A percentile compares a stretch with the other conserved stretches of the same genome.
Conservation (phyloP, 2,797 vertebrate species). For the Morus bassanus region DNA sequence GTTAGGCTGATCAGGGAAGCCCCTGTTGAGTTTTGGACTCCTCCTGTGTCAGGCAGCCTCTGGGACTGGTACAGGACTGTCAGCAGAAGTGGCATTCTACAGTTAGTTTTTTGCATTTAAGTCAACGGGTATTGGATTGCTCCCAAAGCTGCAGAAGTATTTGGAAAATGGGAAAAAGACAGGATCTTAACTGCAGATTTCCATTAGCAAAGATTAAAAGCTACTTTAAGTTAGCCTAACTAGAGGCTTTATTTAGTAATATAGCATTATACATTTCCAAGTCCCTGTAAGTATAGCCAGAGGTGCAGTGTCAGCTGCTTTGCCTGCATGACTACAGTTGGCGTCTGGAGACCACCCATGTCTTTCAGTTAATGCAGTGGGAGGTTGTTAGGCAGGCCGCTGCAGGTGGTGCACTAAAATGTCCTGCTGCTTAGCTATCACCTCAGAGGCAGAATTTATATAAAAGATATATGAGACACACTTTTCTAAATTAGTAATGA, state of each 20-base stretch:
- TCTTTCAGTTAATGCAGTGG: neutral
- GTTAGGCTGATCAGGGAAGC: neutral
- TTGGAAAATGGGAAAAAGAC: neutral
- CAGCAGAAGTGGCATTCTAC: neutral
- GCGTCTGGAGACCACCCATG: neutral
- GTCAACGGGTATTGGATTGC: neutral
- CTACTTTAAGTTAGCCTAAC: neutral
- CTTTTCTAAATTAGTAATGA: neutral
- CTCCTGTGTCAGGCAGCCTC: neutral
- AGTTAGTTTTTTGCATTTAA: neutral
- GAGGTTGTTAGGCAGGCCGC: neutral
- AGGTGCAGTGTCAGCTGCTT: neutral
- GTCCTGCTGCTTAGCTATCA: neutral
- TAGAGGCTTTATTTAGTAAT: slow-evolving; percentile 2
- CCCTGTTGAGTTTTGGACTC: neutral
- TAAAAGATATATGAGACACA: neutral
- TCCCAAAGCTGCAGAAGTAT: neutral
- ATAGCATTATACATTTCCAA: slow-evolving; percentile 1
- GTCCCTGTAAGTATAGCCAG: neutral
- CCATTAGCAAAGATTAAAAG: slow-evolving; percentile 50
- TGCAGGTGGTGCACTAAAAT: neutral
- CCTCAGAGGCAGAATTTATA: neutral
- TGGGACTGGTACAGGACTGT: neutral
- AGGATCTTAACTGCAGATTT: slow-evolving; percentile 26
- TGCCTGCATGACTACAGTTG: neutral